These are phyloP conservation scores for Thomomys bottae DNA, from an alignment of 2,113 vertebrate genomes.

Conservation along the genomic window DNA sequence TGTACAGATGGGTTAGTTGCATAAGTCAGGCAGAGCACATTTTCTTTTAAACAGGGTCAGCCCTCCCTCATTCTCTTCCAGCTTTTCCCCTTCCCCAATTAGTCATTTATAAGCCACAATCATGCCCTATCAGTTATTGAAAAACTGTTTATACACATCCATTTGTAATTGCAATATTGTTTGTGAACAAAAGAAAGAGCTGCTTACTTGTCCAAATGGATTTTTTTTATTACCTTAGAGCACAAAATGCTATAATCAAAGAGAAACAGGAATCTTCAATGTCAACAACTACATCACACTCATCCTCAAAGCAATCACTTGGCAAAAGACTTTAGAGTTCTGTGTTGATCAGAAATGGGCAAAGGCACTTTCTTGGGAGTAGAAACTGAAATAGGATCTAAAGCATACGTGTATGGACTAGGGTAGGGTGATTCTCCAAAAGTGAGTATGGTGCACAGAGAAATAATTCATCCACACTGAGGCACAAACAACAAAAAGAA, in stretches of 20 bases:
- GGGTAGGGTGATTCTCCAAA: background rate
- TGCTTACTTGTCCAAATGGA: conserved; percentile 35
- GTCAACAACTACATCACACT: background rate
- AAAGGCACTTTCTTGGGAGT: background rate
- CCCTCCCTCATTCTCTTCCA: no score
- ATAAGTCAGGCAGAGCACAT: no score
- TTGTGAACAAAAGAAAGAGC: conserved; percentile 40
- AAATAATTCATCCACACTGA: background rate
- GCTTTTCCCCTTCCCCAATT: background rate
- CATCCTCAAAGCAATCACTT: background rate
- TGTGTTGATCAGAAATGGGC: background rate
- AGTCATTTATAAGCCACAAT: conserved; percentile 21
- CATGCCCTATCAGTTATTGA: conserved; percentile 26
- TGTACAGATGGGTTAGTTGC: no score
- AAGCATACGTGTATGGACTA: background rate
- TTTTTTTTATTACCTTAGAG: conserved; percentile 37
- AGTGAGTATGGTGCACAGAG: background rate
- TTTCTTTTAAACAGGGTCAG: no score
- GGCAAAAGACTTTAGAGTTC: background rate
- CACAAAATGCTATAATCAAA: conserved; percentile 26
- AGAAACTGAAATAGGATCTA: background rate
- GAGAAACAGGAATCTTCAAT: background rate
- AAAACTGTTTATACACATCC: conserved; percentile 24
- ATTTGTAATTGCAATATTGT: conserved; percentile 49
- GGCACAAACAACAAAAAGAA: background rate